Evolutionary conservation across 1,140 invertebrate genomes (phyloP), one percentile per base, ranked within the genome.

Genomic region (Trichonephila inaurata): DNA sequence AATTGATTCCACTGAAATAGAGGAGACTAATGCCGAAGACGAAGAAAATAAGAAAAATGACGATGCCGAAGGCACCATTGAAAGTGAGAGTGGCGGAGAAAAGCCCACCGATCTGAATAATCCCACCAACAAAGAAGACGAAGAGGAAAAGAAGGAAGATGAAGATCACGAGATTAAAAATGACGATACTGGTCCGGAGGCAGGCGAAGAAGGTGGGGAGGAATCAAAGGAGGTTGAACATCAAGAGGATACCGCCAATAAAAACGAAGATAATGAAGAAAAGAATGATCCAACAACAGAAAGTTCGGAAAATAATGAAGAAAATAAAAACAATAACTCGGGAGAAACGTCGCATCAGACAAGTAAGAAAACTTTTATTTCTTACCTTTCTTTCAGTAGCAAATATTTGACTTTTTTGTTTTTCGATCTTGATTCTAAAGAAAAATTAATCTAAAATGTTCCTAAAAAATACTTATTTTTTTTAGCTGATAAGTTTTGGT

Each of bases 331-430:
- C n/a, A 58, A 91, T 40, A 40, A 72, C 60, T n/a, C 64, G 33
- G 64, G 44, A 14, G 82, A 94, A 1, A 8, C 69, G n/a, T 44
- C 91, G 16, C 89, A 93, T 82, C 92, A 93, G 24, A 93, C 92
- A 82, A 93, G 92, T 93, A 88, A 93, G 69, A 44, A 69, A 89
- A 40, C 16, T 60, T 85, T 85, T 85, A 60, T 58, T 81, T 81
- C 58, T 85, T 60, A 61, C 24, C 44, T 7, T 28, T n/a, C 51
- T 51, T 51, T 58, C 51, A 16, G 33, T 83, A 51, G 16, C 81
- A 51, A 40, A 58, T 83, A 21, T 83, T 51, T 51, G 51, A 51
- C 51, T 51, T 51, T 51, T 83, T 83, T 69, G n/a, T n/a, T 62
- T 18, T 18, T 21, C 6, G 16, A n/a, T 12, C 24, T 69, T 69